phyloP scores from a whole-genome alignment of 1,140 invertebrate species.

The Pinna nobilis region DNA sequence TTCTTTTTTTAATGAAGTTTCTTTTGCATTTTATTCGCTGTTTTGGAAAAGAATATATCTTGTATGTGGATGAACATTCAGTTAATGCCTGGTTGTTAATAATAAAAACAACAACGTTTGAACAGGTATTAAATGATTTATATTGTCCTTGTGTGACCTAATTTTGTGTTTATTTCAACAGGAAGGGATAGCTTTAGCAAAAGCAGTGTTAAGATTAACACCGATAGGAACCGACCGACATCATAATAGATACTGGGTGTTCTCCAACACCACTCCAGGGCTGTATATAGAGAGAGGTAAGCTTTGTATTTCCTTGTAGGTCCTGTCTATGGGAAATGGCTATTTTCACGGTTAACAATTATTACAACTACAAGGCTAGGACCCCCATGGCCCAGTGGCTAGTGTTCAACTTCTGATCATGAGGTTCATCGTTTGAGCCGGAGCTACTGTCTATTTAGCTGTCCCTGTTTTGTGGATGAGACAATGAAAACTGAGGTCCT shows the following conservation, averaged over 20 bases:
- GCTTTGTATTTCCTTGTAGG: not conserved
- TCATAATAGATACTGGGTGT: slow-evolving; percentile 76
- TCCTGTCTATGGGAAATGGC: not conserved
- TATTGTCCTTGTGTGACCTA: no score
- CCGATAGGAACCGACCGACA: slow-evolving; percentile 74
- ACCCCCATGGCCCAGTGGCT: not conserved
- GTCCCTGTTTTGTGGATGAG: no score
- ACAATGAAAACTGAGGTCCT: no score
- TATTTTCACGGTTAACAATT: not conserved
- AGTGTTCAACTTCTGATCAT: not conserved
- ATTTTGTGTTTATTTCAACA: no score
- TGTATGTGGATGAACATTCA: no score
- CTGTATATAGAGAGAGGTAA: slow-evolving; percentile 75
- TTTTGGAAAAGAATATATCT: no score
- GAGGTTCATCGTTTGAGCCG: not conserved
- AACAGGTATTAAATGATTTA: no score
- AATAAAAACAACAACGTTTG: no score
- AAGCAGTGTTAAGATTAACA: slow-evolving; percentile 64
- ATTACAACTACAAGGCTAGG: not conserved
- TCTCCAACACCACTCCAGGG: slow-evolving; percentile 71
- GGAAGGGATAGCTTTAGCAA: slow-evolving; percentile 66
- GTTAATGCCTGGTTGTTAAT: no score
- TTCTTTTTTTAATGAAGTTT: no score
- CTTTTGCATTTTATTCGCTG: no score
- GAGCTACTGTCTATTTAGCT: no score